Conservation (phyloP, 30 jellyfish, hydroid and myxozoan genomes). For the Aurelia aurita complex sp. Pacific region DNA sequence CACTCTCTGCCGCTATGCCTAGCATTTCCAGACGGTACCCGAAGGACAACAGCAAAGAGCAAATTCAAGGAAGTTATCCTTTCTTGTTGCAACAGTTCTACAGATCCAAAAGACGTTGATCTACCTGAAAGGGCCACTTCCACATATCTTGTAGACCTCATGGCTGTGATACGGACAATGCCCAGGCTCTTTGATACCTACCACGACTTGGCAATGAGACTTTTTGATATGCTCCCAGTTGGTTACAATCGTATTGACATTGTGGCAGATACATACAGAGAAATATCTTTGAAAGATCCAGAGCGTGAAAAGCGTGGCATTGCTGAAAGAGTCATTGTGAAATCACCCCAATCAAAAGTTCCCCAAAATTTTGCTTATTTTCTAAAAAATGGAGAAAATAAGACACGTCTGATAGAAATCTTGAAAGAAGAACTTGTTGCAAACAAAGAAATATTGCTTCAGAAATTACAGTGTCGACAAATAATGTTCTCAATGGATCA, state of each 20-base stretch:
- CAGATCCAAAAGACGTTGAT: slow-evolving; percentile 11
- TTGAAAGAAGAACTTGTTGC: slow-evolving; percentile 18
- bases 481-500: slow-evolving; percentile 26
- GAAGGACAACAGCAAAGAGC: slow-evolving; percentile 58
- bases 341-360: slow-evolving; percentile 39
- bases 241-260: slow-evolving; percentile 48
- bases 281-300: slow-evolving; percentile 16
- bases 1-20: slow-evolving; percentile 33
- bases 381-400: slow-evolving; percentile 21
- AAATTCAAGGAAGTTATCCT: slow-evolving; percentile 39
- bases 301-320: slow-evolving; percentile 38
- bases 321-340: slow-evolving; percentile 16
- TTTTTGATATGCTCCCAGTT: slow-evolving; percentile 33
- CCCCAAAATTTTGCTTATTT: slow-evolving; percentile 24
- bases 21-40: slow-evolving; percentile 47
- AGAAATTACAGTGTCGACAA: slow-evolving; percentile 7
- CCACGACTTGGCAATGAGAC: slow-evolving; percentile 38
- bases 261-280: slow-evolving; percentile 53
- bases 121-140: slow-evolving; percentile 38
- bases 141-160: slow-evolving; percentile 26
- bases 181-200: slow-evolving; percentile 21
- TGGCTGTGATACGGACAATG: slow-evolving; percentile 39
- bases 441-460: slow-evolving; percentile 14
- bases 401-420: slow-evolving; percentile 5
- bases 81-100: slow-evolving; percentile 11